A percentile compares a stretch with the other conserved stretches of the same genome.
These are phyloP conservation scores for Ips typographus DNA, from an alignment of 1,140 invertebrate genomes.

Conservation along the genomic window DNA sequence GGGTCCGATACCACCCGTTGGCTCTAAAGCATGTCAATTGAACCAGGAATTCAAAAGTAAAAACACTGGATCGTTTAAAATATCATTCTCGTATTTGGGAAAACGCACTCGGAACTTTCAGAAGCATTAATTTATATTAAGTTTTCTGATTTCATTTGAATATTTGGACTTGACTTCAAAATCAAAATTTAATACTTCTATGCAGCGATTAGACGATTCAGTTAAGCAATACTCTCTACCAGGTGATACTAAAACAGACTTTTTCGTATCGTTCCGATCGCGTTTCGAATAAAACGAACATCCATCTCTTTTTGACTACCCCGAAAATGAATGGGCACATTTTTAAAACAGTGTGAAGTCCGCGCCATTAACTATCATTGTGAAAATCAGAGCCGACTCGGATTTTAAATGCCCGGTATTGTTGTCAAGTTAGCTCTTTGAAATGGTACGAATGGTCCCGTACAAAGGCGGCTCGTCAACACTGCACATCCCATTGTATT, in stretches of 20 bases:
- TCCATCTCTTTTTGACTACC: background rate
- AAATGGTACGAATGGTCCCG: constrained; percentile 33
- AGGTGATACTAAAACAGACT: background rate
- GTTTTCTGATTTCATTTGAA: background rate
- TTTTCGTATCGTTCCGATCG: background rate
- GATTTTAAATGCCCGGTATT: constrained; percentile 47
- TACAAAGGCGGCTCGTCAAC: constrained; percentile 2
- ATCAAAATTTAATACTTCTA: background rate
- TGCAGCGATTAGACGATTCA: background rate
- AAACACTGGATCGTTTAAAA: background rate
- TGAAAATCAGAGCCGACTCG: constrained; percentile 35
- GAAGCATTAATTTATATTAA: background rate
- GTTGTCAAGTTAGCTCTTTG: constrained; percentile 44
- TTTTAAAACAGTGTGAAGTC: constrained; percentile 51
- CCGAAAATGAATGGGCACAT: constrained; percentile 47
- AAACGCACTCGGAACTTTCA: background rate
- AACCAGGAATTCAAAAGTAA: background rate
- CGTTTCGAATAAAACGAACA: background rate
- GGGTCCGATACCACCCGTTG: background rate
- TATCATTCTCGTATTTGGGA: background rate
- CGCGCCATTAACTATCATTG: constrained; percentile 45
- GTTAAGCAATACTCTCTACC: background rate
- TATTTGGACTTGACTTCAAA: no score
- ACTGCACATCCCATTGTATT: no score
- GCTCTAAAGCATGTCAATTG: background rate